A percentile compares a stretch with the other conserved stretches of the same genome.
Evolutionary conservation across 2,888 invertebrate genomes (phyloP).

Genomic region (Hipparchia semele): DNA sequence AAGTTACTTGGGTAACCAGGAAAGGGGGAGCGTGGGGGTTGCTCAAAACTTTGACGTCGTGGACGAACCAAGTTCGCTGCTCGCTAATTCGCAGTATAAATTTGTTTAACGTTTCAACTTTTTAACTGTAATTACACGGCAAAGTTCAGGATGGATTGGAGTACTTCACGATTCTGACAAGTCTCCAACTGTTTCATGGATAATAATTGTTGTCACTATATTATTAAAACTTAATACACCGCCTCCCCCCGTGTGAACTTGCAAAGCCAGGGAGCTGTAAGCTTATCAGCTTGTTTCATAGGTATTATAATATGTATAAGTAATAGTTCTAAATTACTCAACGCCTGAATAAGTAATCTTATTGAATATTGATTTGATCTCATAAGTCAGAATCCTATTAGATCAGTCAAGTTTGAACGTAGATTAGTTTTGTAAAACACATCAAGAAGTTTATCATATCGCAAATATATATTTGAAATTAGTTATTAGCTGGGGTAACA

Average conservation of each 20-base stretch:
- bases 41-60: conserved; percentile 74
- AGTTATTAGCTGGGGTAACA: background rate
- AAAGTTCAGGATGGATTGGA: conserved; percentile 74
- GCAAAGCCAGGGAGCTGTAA: background rate
- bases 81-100: conserved; percentile 81
- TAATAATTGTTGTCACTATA: conserved; percentile 39
- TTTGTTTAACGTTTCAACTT: conserved; percentile 82
- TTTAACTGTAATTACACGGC: conserved; percentile 79
- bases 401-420: background rate
- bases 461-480: background rate
- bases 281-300: too few relatives aligned
- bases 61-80: conserved; percentile 70
- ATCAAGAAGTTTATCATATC: background rate
- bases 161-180: conserved; percentile 63
- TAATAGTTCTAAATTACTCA: too few relatives aligned
- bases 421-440: background rate
- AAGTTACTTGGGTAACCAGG: conserved; percentile 66
- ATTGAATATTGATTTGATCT: too few relatives aligned
- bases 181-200: conserved; percentile 58
- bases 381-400: too few relatives aligned
- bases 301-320: too few relatives aligned
- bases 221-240: too few relatives aligned
- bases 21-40: conserved; percentile 57
- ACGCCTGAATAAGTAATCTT: too few relatives aligned
- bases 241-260: background rate